phyloP scores from a whole-genome alignment of 2,888 invertebrate genomes.

The Flexamia atlantica region DNA sequence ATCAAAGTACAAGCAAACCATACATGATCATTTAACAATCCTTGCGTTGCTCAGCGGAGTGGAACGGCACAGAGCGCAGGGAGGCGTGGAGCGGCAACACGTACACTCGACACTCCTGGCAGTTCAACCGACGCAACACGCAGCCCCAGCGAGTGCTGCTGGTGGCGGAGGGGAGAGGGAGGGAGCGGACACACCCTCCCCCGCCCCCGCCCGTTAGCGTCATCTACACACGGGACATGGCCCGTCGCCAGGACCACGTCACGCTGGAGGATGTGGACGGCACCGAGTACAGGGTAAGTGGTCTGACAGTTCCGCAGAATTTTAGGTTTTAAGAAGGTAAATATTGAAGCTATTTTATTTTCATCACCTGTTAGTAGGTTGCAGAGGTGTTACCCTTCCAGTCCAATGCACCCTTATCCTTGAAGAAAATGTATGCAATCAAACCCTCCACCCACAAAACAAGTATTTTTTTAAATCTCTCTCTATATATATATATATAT shows the following conservation, averaged over 20 bases:
- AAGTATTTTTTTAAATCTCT: no score
- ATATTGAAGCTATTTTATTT: no score
- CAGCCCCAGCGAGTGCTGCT: constrained; percentile 68
- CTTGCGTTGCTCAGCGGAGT: constrained; percentile 77
- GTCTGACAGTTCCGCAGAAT: no score
- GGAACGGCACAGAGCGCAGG: constrained; percentile 81
- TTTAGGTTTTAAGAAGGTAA: no score
- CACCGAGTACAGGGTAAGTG: constrained; percentile 69
- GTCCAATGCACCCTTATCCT: no score
- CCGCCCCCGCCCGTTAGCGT: constrained; percentile 73
- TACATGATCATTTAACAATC: no score
- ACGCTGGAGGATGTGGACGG: constrained; percentile 80
- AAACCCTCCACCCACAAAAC: no score
- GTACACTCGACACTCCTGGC: constrained; percentile 81
- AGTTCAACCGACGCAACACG: constrained; percentile 83
- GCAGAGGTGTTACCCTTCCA: no score
- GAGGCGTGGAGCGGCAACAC: constrained; percentile 93
- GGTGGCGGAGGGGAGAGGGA: constrained; percentile 56
- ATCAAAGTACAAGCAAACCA: no score
- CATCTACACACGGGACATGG: constrained; percentile 78
- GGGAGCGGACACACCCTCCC: constrained; percentile 37
- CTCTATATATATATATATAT: no score
- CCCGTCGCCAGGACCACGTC: constrained; percentile 76
- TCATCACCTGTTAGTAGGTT: no score
- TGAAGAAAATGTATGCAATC: not conserved